Base-by-base conservation (phyloP, 1,140 invertebrate genomes). In the Drosophila bipectinata region DNA sequence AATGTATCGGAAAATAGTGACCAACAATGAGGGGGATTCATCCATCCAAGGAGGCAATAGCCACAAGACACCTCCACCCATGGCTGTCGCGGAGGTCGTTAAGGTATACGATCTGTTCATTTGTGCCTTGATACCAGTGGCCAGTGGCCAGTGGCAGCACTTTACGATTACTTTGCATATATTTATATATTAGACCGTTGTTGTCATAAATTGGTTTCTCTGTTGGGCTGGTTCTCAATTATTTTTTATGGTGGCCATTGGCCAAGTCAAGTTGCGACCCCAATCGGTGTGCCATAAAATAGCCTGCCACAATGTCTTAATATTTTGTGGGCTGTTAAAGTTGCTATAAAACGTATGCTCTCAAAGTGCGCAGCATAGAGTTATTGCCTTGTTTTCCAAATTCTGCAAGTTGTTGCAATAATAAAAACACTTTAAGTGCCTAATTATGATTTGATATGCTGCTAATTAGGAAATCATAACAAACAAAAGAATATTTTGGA, bases 401-500 rank as follows among this genome's bases (percentile, higher is more conserved):
- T 67, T 67, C 54, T 67, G 47, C 47, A 67, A 56, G 74, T 66
- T 49, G 49, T 57, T 81, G 34, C 48, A 59, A 48, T 47, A 58
- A 66, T 66, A 74, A 74, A 75, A 51, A 52, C 21, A 34, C 60
- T 78, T 77, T 82, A 67, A 87, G 68, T 78, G 64, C 67, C 84
- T 54, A 78, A 85, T 85, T 82, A 87, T 81, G 69, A 72, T 75
- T 72, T 82, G 72, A 82, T 82, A 61, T 72, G 78, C 68, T 63
- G 47, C 59, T 85, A 82, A 85, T 87, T 87, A 63, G 78, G 54
- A 71, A 71, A 78, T 61, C 73, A 64, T 74, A 66, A 77, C 60
- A 74, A 69, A 60, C 39, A 45, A 56, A 26, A 41, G 44, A 8
- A 63, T 58, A 52, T 30, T 57, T 69, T 34, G 79, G 64, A 45